Percentiles rank a stretch among this genome's conserved stretches.
These are phyloP conservation scores for Dipodomys stephensi DNA, from an alignment of 2,113 vertebrate species.

Conservation along the genomic window DNA sequence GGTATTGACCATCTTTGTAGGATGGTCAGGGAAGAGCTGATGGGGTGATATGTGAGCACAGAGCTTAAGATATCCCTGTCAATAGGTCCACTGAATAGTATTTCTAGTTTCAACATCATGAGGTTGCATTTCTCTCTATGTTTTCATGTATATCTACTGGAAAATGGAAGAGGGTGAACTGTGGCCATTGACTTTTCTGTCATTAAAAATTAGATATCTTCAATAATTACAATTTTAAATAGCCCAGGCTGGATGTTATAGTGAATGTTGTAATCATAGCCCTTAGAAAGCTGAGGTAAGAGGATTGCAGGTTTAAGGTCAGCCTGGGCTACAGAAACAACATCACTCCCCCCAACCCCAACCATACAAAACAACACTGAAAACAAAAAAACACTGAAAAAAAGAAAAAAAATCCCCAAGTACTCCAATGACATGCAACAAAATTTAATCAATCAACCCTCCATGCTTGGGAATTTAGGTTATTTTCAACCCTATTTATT, in stretches of 20 bases:
- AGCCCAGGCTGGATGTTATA: background rate
- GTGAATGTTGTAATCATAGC: background rate
- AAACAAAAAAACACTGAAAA: too few relatives aligned
- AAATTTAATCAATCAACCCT: background rate
- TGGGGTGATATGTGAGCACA: background rate
- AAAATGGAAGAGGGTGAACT: background rate
- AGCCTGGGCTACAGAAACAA: background rate
- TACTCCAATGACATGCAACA: background rate
- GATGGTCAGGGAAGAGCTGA: background rate
- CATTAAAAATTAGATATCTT: background rate
- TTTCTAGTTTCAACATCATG: background rate
- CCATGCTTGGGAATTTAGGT: background rate
- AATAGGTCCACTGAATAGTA: background rate
- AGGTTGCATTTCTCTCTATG: background rate
- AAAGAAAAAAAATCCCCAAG: background rate
- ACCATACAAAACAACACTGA: too few relatives aligned
- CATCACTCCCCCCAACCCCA: too few relatives aligned
- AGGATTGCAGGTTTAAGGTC: background rate
- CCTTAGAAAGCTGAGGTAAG: background rate
- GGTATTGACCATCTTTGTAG: background rate
- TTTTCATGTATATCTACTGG: background rate
- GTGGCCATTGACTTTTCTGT: background rate
- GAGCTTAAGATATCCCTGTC: background rate
- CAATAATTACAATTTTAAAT: conserved; percentile 1
- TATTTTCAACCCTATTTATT: background rate